These are phyloP conservation scores for Conchocele bisecta DNA, from an alignment of 2,888 invertebrate species.

Conservation along the genomic window DNA sequence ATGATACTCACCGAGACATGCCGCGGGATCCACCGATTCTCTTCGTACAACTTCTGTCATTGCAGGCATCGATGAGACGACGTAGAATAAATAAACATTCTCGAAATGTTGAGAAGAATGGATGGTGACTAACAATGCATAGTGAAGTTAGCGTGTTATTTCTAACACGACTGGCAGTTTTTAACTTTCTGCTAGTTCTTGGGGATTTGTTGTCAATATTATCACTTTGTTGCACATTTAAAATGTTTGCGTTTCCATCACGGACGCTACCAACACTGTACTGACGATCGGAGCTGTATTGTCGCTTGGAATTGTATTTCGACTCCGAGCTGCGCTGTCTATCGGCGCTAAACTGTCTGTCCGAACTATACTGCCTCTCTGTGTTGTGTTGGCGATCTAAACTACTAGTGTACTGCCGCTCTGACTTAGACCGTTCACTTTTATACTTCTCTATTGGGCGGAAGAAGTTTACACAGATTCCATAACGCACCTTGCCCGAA, in stretches of 20 bases:
- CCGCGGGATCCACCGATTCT: constrained; percentile 94
- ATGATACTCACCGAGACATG: constrained; percentile 90
- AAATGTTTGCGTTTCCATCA: constrained; percentile 59
- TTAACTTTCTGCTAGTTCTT: constrained; percentile 73
- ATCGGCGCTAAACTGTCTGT: too few relatives aligned
- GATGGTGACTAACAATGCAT: constrained; percentile 99
- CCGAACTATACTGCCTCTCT: too few relatives aligned
- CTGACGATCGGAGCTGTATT: too few relatives aligned
- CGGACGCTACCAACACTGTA: constrained; percentile 33
- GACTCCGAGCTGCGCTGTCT: too few relatives aligned
- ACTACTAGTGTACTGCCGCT: constrained; percentile 40
- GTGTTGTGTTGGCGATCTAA: too few relatives aligned
- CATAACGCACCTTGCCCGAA: constrained; percentile 91
- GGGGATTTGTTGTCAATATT: constrained; percentile 74
- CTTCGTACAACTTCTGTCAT: constrained; percentile 90
- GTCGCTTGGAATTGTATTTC: too few relatives aligned
- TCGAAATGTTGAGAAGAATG: constrained; percentile 99
- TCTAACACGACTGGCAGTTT: constrained; percentile 82
- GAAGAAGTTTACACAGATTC: constrained; percentile 99
- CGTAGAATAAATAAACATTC: constrained; percentile 98
- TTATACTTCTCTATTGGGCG: constrained; percentile 87
- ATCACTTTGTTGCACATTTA: constrained; percentile 64
- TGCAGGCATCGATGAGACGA: constrained; percentile 98
- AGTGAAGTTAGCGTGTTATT: constrained; percentile 98
- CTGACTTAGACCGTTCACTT: constrained; percentile 67